phyloP scores from a whole-genome alignment of 2,797 vertebrate species.

The Falco novaeseelandiae region DNA sequence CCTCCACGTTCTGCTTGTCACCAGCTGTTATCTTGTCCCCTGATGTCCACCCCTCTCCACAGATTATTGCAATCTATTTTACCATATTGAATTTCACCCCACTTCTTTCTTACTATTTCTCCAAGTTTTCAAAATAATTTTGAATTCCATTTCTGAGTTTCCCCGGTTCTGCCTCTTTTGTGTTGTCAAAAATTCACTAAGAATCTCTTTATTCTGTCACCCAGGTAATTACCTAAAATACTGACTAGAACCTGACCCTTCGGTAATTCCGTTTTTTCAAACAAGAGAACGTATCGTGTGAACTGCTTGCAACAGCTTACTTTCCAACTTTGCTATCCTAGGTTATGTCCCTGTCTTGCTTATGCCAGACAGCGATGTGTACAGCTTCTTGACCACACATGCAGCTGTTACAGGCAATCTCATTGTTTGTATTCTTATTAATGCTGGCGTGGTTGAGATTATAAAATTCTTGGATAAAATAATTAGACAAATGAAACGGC shows the following conservation, averaged over 20 bases:
- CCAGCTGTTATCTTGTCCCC: not conserved
- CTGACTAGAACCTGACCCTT: not conserved
- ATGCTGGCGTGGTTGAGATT: not conserved
- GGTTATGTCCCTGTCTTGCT: not conserved
- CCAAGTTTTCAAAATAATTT: not conserved
- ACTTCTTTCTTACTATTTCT: not conserved
- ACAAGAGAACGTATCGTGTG: not conserved
- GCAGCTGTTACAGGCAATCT: not conserved
- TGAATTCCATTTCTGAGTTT: not conserved
- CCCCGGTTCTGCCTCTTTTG: too few species aligned
- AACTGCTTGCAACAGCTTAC: not conserved
- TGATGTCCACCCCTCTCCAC: not conserved
- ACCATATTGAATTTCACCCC: not conserved
- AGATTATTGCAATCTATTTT: not conserved
- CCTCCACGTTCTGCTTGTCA: not conserved
- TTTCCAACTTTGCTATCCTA: not conserved
- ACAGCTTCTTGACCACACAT: not conserved
- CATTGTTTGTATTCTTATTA: not conserved
- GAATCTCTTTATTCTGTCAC: not conserved
- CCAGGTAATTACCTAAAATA: not conserved
- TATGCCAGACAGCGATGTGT: not conserved
- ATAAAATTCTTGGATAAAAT: not conserved
- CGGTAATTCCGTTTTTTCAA: not conserved
- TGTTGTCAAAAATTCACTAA: not conserved
- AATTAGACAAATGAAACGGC: not conserved